Conservation (phyloP, 1,140 invertebrate genomes). For the Rhagoletis zephyria region DNA sequence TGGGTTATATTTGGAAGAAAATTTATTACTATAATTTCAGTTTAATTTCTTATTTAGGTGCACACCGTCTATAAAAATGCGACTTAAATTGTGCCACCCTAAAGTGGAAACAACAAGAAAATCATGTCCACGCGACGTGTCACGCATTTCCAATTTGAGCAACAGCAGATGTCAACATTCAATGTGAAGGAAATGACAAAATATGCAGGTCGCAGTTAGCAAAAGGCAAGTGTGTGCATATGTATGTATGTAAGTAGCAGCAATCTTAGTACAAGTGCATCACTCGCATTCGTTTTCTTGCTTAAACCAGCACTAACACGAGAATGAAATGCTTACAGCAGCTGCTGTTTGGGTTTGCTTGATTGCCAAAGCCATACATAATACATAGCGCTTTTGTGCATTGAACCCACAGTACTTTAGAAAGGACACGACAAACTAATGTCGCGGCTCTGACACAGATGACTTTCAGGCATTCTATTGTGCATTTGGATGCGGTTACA, state of each 20-base stretch:
- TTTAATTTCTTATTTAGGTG: too few relatives aligned
- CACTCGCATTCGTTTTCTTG: neutral
- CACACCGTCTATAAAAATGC: too few relatives aligned
- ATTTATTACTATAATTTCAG: too few relatives aligned
- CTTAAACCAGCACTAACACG: neutral
- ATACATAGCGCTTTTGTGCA: neutral
- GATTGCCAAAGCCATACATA: neutral
- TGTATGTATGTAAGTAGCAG: too few relatives aligned
- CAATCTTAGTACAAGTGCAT: too few relatives aligned
- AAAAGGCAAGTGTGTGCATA: neutral
- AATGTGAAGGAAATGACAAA: neutral
- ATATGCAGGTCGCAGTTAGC: neutral
- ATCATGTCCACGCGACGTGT: neutral
- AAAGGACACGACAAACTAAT: neutral
- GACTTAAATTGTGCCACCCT: too few relatives aligned
- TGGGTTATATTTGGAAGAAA: too few relatives aligned
- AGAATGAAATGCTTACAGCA: neutral
- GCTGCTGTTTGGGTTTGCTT: neutral
- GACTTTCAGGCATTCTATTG: neutral
- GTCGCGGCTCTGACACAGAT: neutral
- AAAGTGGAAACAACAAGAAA: too few relatives aligned
- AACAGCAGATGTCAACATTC: constrained; percentile 13
- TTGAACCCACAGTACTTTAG: neutral
- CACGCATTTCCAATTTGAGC: neutral
- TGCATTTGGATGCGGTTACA: neutral